Percentiles rank a stretch among this genome's conserved stretches.
Conservation (phyloP, 2,797 vertebrate species). For the Lagodon rhomboides region DNA sequence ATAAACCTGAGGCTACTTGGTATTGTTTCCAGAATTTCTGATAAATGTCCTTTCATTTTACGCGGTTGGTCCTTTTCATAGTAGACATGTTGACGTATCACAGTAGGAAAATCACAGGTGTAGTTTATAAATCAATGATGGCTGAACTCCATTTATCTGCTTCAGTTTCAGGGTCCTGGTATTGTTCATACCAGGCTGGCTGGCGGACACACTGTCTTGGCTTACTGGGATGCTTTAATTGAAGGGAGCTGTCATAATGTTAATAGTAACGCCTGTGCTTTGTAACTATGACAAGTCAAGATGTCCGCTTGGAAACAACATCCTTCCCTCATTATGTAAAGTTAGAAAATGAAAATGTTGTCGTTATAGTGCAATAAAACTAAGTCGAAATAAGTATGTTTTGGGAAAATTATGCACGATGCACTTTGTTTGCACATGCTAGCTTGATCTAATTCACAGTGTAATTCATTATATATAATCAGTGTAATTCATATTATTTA, state of each 20-base stretch:
- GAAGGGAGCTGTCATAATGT: not conserved
- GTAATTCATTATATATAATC: not conserved
- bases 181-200: not conserved
- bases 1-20: constrained; percentile 1
- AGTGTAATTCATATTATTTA: too few species aligned
- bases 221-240: not conserved
- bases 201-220: not conserved
- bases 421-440: not conserved
- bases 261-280: not conserved
- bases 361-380: too few species aligned
- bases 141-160: not conserved
- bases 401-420: too few species aligned
- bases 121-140: not conserved
- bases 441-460: not conserved
- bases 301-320: not conserved
- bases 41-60: not conserved
- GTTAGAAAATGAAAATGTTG: too few species aligned
- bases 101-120: not conserved
- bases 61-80: not conserved
- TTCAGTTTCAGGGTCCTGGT: not conserved
- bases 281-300: not conserved
- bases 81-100: constrained; percentile 5
- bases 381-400: too few species aligned
- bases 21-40: not conserved
- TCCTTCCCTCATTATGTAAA: too few species aligned